phyloP scores from a whole-genome alignment of 2,888 invertebrate genomes.

The Yponomeuta cagnagella region DNA sequence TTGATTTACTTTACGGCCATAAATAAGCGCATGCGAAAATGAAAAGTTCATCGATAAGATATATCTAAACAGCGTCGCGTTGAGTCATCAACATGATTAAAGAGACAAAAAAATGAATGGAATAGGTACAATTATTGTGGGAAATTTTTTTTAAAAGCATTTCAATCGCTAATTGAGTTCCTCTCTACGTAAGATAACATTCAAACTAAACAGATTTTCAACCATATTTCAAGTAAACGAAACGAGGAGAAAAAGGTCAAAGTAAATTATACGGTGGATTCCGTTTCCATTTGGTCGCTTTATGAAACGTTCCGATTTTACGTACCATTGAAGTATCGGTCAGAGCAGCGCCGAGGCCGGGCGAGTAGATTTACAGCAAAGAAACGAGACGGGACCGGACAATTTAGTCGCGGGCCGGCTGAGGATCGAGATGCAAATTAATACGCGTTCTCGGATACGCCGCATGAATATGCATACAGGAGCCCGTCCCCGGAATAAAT shows the following conservation, averaged over 20 bases:
- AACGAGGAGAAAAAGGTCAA: conserved; percentile 2
- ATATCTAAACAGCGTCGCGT: not conserved
- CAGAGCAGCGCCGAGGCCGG: conserved; percentile 31
- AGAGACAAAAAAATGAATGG: not conserved
- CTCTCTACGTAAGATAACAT: not conserved
- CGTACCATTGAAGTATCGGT: conserved; percentile 41
- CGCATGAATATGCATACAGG: conserved; percentile 69
- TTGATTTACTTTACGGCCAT: conserved; percentile 29
- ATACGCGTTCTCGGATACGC: conserved; percentile 65
- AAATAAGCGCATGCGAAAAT: conserved; percentile 20
- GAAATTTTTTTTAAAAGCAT: not conserved
- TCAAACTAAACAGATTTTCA: not conserved
- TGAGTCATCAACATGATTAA: not conserved
- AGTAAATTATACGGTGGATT: conserved; percentile 7
- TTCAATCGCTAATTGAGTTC: not conserved
- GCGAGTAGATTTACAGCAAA: conserved; percentile 37
- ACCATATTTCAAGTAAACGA: conserved; percentile 3
- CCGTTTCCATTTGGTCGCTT: conserved; percentile 12
- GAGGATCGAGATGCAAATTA: conserved; percentile 69
- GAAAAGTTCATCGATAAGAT: conserved; percentile 14
- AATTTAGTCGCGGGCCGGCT: conserved; percentile 48
- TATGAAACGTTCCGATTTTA: conserved; percentile 33
- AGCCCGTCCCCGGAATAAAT: conserved; percentile 60
- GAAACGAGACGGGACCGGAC: conserved; percentile 62
- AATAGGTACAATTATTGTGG: not conserved